phyloP scores from a whole-genome alignment of 2,113 vertebrate genomes.

The Phoxinus phoxinus region DNA sequence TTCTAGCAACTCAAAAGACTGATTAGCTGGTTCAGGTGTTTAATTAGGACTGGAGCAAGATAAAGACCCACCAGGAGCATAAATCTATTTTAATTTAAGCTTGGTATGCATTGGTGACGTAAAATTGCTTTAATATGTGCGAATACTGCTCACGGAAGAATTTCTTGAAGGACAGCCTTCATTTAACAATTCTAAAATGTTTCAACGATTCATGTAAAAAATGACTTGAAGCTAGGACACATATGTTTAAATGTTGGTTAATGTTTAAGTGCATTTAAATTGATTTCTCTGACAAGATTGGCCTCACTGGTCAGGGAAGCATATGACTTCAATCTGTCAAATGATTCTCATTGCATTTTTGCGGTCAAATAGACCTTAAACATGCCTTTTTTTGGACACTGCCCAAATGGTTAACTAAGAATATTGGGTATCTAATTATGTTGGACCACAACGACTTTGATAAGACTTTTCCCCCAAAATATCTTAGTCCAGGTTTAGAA shows the following conservation, averaged over 20 bases:
- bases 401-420: not conserved
- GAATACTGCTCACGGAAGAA: too few relatives aligned
- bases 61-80: not conserved
- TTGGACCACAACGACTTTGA: not conserved
- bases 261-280: constrained; percentile 7
- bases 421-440: not conserved
- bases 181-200: too few relatives aligned
- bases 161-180: too few relatives aligned
- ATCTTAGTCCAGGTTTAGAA: not conserved
- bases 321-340: constrained; percentile 11
- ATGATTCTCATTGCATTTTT: constrained; percentile 26
- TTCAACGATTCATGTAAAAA: too few relatives aligned
- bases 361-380: constrained; percentile 2
- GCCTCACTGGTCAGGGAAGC: constrained; percentile 17
- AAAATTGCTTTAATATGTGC: not conserved
- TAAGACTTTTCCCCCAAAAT: not conserved
- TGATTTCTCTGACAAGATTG: constrained; percentile 20
- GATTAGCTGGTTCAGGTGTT: not conserved
- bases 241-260: too few relatives aligned
- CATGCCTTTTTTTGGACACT: not conserved
- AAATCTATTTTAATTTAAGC: not conserved
- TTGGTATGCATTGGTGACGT: not conserved
- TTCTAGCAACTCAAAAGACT: not conserved
- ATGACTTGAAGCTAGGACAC: too few relatives aligned
- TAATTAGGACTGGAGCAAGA: not conserved